Evolutionary conservation across 2,888 invertebrate species (phyloP).

Genomic region (Phortica magna): DNA sequence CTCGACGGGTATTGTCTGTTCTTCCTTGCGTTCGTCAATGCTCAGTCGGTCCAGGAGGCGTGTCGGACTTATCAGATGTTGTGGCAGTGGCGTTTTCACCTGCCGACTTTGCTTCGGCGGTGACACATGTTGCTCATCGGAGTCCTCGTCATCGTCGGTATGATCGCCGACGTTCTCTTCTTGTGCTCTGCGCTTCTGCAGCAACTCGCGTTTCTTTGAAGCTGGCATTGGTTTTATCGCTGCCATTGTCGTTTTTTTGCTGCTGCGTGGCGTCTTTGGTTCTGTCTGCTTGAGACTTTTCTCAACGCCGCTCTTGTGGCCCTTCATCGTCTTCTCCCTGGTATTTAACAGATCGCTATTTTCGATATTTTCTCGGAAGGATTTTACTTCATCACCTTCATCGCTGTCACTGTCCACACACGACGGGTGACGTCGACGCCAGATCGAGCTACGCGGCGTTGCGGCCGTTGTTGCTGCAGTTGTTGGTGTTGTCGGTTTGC

Average conservation of each 20-base stretch:
- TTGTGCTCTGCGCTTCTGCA: conserved; percentile 41
- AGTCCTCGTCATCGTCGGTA: conserved; percentile 46
- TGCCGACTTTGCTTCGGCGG: conserved; percentile 74
- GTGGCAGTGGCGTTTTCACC: conserved; percentile 44
- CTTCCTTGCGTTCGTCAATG: conserved; percentile 64
- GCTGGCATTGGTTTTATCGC: conserved; percentile 41
- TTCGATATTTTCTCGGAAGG: conserved; percentile 67
- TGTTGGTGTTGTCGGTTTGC: conserved; percentile 50
- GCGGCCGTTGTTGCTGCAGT: conserved; percentile 49
- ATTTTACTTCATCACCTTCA: conserved; percentile 54
- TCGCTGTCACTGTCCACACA: conserved; percentile 57
- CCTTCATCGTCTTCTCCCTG: conserved; percentile 56
- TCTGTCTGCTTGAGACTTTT: conserved; percentile 10
- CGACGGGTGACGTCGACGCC: conserved; percentile 63
- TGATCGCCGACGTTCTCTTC: conserved; percentile 38
- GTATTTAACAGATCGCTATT: conserved; percentile 69
- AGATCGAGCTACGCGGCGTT: conserved; percentile 58
- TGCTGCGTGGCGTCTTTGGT: conserved; percentile 69
- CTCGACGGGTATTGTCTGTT: conserved; percentile 24
- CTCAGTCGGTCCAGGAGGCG: conserved; percentile 73
- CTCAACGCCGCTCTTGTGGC: conserved; percentile 40
- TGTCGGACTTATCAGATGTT: conserved; percentile 73
- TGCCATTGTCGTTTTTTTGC: conserved; percentile 53
- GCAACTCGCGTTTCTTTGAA: conserved; percentile 44
- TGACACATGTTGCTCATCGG: conserved; percentile 57